These are phyloP conservation scores for Heliconius sara DNA, from an alignment of 2,888 invertebrate genomes.

Conservation along the genomic window DNA sequence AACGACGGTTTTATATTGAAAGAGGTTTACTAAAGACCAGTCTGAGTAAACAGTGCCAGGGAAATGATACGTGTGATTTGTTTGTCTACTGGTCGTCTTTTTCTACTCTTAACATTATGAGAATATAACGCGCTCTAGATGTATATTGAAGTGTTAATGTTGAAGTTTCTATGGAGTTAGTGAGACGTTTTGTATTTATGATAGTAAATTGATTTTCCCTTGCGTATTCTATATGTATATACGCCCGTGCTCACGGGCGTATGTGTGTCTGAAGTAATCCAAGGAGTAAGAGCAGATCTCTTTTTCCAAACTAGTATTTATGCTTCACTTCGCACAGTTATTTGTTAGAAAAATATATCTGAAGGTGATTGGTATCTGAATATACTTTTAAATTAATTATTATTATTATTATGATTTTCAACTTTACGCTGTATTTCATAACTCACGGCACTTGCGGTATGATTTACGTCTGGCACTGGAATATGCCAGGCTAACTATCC, in stretches of 20 bases:
- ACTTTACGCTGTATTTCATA: too few relatives aligned
- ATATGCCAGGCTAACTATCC: too few relatives aligned
- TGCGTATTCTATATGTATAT: background rate
- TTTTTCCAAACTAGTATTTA: background rate
- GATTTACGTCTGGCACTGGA: too few relatives aligned
- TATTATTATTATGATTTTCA: too few relatives aligned
- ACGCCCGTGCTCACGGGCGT: too few relatives aligned
- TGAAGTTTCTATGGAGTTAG: background rate
- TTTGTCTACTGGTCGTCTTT: constrained; percentile 8
- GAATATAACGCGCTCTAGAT: background rate
- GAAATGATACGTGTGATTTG: constrained; percentile 16
- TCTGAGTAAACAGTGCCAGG: background rate
- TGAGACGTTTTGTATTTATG: background rate
- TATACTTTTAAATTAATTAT: too few relatives aligned
- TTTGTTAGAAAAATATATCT: too few relatives aligned
- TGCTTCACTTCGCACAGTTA: background rate
- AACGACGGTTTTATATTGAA: constrained; percentile 14
- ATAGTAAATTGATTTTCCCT: background rate
- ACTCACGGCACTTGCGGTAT: too few relatives aligned
- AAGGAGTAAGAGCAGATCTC: background rate
- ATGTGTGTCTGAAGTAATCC: background rate
- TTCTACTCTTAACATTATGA: background rate
- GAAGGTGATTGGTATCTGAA: too few relatives aligned
- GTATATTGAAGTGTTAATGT: constrained; percentile 11
- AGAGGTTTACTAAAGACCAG: constrained; percentile 13